Base-by-base conservation (phyloP, 2,113 vertebrate genomes). In the Oncorhynchus mykiss region DNA sequence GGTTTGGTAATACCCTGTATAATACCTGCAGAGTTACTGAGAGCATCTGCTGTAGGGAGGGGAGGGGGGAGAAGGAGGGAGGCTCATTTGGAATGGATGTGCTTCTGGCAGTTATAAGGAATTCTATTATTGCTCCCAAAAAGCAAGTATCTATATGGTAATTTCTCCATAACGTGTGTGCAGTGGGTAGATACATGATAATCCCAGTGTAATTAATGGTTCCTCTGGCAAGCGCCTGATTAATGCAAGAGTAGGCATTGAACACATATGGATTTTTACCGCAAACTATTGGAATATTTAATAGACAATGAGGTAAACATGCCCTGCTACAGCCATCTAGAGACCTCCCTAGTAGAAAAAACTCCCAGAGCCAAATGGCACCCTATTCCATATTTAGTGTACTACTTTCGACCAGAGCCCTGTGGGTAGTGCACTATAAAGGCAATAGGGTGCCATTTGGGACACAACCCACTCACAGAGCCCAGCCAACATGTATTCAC, bases 131-230 rank as follows among this genome's bases (percentile, higher is more conserved):
- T 82, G 76, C 78, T 75, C 72, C 31, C 18, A 76, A 72, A 75
- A 86, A 70, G 12, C 68, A 76, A 84, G 77, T 78, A 78, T 84
- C 80, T 88, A 87, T 88, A 86, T 88, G 87, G 74, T 85, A 80
- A 80, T 86, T 77, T 27, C 45, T 0, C 7, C 71, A 51, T 81
- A 82, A 80, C 80, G 69, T 82, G 76, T 45, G 68, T 73, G 73
- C 65, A 78, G 73, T 62, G 77, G 71, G 79, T 75, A 59, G 80
- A 78, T 83, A 80, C 80, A 85, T 81, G 84, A 85, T 87, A 88
- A 89, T 90, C 84, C 74, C 67, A 60, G 67, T 73, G 74, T 88
- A 89, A 89, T 89, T 88, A 89, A 86, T 84, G 84, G 13, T 73
- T 86, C 77, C 72, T 78, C 62, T 11, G 11, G 78, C 48, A 57